phyloP scores from a whole-genome alignment of 2,888 invertebrate species.

The Acanthoscelides obtectus region DNA sequence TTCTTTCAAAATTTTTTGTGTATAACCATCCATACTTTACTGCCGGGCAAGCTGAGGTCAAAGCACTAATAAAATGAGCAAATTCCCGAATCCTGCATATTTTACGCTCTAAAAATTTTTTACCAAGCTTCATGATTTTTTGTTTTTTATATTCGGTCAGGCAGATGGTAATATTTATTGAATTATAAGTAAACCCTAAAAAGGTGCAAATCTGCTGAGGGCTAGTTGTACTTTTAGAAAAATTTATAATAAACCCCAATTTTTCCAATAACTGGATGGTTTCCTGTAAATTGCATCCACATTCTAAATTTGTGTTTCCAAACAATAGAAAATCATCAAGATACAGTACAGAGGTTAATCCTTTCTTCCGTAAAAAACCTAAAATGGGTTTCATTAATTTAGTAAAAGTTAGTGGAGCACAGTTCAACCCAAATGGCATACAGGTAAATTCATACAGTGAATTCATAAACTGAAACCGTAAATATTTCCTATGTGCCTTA shows the following conservation, averaged over 20 bases:
- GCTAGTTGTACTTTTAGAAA: background rate
- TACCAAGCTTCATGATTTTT: constrained; percentile 2
- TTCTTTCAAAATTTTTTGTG: constrained; percentile 9
- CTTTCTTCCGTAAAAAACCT: constrained; percentile 5
- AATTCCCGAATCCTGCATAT: constrained; percentile 7
- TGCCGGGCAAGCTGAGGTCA: constrained; percentile 11
- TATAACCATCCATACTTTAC: constrained; percentile 8
- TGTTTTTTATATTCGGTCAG: constrained; percentile 4
- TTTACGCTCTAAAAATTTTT: constrained; percentile 1
- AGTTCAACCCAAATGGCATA: constrained; percentile 8
- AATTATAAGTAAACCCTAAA: constrained; percentile 9
- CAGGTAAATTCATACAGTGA: constrained; percentile 9
- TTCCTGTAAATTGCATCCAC: background rate
- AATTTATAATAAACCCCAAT: constrained; percentile 5
- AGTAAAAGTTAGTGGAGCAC: background rate
- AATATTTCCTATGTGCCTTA: constrained; percentile 7
- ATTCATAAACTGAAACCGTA: constrained; percentile 6
- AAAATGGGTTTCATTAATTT: constrained; percentile 4
- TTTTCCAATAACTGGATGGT: constrained; percentile 4
- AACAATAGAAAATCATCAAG: constrained; percentile 6
- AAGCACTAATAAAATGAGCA: constrained; percentile 11
- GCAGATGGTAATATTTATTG: constrained; percentile 8
- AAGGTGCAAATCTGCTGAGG: constrained; percentile 1
- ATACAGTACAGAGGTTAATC: constrained; percentile 5
- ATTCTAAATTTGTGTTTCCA: constrained; percentile 2